Conservation (phyloP, 1,140 invertebrate species). For the Pseudobourletiella spinata region DNA sequence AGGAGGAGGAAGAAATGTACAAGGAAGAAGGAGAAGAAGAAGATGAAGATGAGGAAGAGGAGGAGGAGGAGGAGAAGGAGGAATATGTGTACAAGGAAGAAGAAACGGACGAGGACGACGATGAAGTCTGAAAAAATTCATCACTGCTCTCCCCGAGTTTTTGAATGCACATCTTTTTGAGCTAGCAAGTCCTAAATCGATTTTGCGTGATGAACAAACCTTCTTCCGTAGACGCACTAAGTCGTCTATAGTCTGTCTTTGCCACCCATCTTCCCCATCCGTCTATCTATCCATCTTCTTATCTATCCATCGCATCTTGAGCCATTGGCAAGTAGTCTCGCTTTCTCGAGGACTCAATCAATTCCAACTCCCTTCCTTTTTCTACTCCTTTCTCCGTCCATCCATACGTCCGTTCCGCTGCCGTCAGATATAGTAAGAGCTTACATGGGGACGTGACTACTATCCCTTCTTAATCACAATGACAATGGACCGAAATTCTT, state of each 20-base stretch:
- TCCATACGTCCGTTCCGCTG: neutral
- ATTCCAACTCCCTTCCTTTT: neutral
- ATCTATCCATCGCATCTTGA: conserved; percentile 2
- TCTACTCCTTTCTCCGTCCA: neutral
- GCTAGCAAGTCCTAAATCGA: conserved; percentile 1
- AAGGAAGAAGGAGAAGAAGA: too few relatives aligned
- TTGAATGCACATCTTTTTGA: conserved; percentile 5
- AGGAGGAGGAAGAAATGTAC: too few relatives aligned
- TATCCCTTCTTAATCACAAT: too few relatives aligned
- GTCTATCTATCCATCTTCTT: neutral
- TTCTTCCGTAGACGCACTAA: neutral
- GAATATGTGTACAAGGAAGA: too few relatives aligned
- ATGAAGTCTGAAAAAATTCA: neutral
- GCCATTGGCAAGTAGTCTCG: neutral
- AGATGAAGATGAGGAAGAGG: neutral
- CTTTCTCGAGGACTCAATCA: conserved; percentile 1
- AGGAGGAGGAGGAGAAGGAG: neutral
- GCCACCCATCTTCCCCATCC: neutral
- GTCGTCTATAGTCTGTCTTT: neutral
- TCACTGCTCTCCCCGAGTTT: neutral
- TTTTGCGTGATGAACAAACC: conserved; percentile 7
- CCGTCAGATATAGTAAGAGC: too few relatives aligned
- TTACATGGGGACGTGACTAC: too few relatives aligned
- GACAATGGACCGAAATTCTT: too few relatives aligned
- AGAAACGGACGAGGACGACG: too few relatives aligned